phyloP scores from a whole-genome alignment of 2,113 vertebrate genomes.

The Saiga tatarica region DNA sequence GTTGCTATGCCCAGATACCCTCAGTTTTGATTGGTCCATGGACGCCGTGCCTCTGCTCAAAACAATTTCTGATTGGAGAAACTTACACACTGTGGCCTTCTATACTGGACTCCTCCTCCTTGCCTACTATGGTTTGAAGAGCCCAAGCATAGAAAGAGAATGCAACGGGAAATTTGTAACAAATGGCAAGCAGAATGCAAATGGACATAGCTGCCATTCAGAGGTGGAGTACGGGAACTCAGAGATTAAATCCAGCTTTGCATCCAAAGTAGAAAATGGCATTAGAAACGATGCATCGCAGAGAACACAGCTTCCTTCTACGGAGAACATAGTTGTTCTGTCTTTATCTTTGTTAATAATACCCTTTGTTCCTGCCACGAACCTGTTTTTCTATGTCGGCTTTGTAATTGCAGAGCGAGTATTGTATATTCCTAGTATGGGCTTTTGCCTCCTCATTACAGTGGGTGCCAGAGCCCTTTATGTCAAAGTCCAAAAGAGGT shows the following conservation, averaged over 20 bases:
- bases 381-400: conserved; percentile 98
- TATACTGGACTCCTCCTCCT: conserved; percentile 89
- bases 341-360: conserved; percentile 93
- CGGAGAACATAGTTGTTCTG: conserved; percentile 92
- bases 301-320: conserved; percentile 90
- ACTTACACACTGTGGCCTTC: conserved; percentile 90
- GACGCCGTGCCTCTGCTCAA: conserved; percentile 95
- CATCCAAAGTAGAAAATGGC: conserved; percentile 88
- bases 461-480: conserved; percentile 92
- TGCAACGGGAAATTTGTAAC: conserved; percentile 88
- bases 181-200: conserved; percentile 93
- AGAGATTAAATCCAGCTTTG: conserved; percentile 81
- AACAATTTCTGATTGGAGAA: conserved; percentile 91
- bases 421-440: conserved; percentile 99
- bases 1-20: conserved; percentile 93
- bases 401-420: conserved; percentile 99
- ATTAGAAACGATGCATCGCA: conserved; percentile 84
- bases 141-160: conserved; percentile 80
- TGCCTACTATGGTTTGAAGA: conserved; percentile 87
- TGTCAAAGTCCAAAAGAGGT: conserved; percentile 87
- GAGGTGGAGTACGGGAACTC: conserved; percentile 85
- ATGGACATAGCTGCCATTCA: conserved; percentile 92
- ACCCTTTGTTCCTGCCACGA: conserved; percentile 97
- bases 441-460: conserved; percentile 96
- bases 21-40: conserved; percentile 99